A percentile compares a stretch with the other conserved stretches of the same genome.
Conservation (phyloP, 2,113 vertebrate species). For the Greenwoodochromis staneri region DNA sequence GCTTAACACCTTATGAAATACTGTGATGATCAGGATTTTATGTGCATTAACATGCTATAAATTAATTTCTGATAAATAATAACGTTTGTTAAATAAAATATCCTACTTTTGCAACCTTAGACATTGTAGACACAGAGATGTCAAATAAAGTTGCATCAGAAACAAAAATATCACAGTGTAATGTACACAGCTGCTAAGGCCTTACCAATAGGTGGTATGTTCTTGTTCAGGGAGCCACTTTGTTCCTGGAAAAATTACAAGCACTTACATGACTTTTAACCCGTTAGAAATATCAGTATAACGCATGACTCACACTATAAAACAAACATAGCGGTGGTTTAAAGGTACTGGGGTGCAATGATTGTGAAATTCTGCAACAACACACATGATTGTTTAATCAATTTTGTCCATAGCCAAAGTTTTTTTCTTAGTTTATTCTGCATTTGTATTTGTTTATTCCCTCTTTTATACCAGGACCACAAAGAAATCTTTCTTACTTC, state of each 20-base stretch:
- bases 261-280: not conserved
- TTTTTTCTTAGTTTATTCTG: not conserved
- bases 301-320: not conserved
- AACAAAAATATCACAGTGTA: not conserved
- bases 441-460: not conserved
- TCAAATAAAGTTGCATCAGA: not conserved
- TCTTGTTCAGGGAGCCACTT: slow-evolving; percentile 75
- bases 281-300: not conserved
- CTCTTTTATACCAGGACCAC: not conserved
- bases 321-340: not conserved
- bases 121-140: not conserved
- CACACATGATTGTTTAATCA: not conserved
- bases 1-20: not conserved
- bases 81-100: not conserved
- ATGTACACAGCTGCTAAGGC: slow-evolving; percentile 12
- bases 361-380: not conserved
- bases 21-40: not conserved
- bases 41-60: not conserved
- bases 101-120: not conserved
- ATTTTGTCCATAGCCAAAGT: not conserved
- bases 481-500: not conserved
- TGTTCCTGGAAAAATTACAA: slow-evolving; percentile 68
- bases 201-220: slow-evolving; percentile 76
- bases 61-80: not conserved
- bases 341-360: not conserved